These are phyloP conservation scores for Cynocephalus volans DNA, from an alignment of 2,113 vertebrate species.

Conservation along the genomic window DNA sequence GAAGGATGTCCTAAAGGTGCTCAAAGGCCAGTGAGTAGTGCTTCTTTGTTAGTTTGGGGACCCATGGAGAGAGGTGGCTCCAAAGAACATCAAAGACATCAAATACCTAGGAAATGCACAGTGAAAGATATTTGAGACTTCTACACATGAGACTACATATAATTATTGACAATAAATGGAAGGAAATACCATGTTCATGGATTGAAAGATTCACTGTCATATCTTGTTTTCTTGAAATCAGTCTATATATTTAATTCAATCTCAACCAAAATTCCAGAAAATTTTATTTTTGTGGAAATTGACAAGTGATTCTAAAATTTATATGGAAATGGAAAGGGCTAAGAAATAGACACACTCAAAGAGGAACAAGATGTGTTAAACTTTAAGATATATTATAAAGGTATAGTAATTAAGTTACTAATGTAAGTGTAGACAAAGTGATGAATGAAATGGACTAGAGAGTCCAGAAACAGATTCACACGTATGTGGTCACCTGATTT, in stretches of 20 bases:
- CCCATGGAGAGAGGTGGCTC: not conserved
- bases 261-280: not conserved
- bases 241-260: not conserved
- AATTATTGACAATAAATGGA: not conserved
- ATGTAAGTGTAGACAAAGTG: not conserved
- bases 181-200: conserved; percentile 1
- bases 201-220: not conserved
- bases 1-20: not conserved
- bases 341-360: not conserved
- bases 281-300: conserved; percentile 13
- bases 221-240: not conserved
- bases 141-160: not conserved
- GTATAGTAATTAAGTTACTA: not conserved
- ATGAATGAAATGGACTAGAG: not conserved
- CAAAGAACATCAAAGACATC: not conserved
- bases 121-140: not conserved
- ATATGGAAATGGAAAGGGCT: not conserved
- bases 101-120: not conserved
- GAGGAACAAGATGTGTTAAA: not conserved
- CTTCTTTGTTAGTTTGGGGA: not conserved
- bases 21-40: not conserved
- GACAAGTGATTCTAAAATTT: conserved; percentile 34
- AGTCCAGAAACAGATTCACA: not conserved
- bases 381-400: not conserved
- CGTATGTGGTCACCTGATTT: not conserved